Conservation (phyloP, 35 echinoderm and acorn worm species). For the Lytechinus pictus region DNA sequence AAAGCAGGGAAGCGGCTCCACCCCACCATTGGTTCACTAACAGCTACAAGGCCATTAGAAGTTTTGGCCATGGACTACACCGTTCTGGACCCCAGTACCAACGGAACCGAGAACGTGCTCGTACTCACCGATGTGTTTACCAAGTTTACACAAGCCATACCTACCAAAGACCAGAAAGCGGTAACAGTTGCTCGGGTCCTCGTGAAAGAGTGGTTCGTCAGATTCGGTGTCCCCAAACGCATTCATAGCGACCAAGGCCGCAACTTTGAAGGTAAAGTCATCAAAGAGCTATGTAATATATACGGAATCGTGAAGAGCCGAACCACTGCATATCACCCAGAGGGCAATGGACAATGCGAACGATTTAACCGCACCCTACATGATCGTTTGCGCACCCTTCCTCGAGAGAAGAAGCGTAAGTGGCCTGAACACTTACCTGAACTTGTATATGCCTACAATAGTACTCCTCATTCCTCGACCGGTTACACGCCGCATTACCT, state of each 20-base stretch:
- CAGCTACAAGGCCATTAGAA: constrained; percentile 63
- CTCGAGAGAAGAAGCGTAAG: constrained; percentile 59
- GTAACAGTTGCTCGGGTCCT: constrained; percentile 68
- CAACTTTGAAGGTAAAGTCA: constrained; percentile 69
- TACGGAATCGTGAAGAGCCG: constrained; percentile 69
- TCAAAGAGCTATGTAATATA: constrained; percentile 64
- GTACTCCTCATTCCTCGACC: constrained; percentile 68
- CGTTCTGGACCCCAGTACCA: constrained; percentile 52
- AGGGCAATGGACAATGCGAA: constrained; percentile 71
- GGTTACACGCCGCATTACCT: constrained; percentile 80
- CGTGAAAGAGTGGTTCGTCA: constrained; percentile 68
- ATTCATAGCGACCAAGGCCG: constrained; percentile 79
- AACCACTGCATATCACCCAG: constrained; percentile 69
- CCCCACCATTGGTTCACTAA: constrained; percentile 60
- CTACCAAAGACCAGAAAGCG: constrained; percentile 70
- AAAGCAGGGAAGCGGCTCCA: constrained; percentile 62
- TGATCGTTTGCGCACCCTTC: constrained; percentile 62
- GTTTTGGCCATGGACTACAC: constrained; percentile 75
- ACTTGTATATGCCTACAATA: constrained; percentile 72
- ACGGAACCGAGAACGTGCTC: constrained; percentile 73
- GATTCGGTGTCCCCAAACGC: constrained; percentile 68
- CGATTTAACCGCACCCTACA: constrained; percentile 70
- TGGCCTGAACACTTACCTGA: constrained; percentile 75
- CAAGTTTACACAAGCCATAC: constrained; percentile 58
- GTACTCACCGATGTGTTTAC: constrained; percentile 78